A percentile compares a stretch with the other conserved stretches of the same genome.
phyloP scores from a whole-genome alignment of 2,113 vertebrate genomes.

The Pogona vitticeps region DNA sequence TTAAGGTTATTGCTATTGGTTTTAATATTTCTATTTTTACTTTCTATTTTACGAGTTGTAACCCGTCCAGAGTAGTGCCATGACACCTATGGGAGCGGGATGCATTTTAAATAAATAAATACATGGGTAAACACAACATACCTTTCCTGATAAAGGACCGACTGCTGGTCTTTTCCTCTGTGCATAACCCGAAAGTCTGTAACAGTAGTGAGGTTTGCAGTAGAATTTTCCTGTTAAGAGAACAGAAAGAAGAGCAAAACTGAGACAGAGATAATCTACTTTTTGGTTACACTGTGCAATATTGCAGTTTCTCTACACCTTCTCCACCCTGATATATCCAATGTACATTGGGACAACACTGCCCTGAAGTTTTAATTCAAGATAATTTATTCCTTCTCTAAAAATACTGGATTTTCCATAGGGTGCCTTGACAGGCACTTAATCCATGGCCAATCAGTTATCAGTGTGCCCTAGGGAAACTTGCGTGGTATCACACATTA shows the following conservation, averaged over 20 bases:
- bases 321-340: conserved; percentile 9
- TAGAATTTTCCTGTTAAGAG: conserved; percentile 93
- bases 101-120: no score
- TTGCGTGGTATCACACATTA: conserved; percentile 62
- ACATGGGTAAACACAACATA: conserved; percentile 56
- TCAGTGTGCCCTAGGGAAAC: conserved; percentile 62
- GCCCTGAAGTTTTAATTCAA: conserved; percentile 52
- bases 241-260: conserved; percentile 29
- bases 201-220: conserved; percentile 98
- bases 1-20: no score
- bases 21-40: no score
- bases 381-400: conserved; percentile 34
- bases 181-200: conserved; percentile 90
- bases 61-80: no score
- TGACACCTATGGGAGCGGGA: no score
- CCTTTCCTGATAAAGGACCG: conserved; percentile 82
- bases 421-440: conserved; percentile 61
- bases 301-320: conserved; percentile 15
- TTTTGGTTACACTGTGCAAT: background rate
- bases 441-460: conserved; percentile 67
- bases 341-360: conserved; percentile 12
- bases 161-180: conserved; percentile 93
- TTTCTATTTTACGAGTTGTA: no score
- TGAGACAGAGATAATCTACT: conserved; percentile 11
- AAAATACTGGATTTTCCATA: conserved; percentile 45